phyloP scores from a whole-genome alignment of 2,113 vertebrate species.

The Scomber scombrus region DNA sequence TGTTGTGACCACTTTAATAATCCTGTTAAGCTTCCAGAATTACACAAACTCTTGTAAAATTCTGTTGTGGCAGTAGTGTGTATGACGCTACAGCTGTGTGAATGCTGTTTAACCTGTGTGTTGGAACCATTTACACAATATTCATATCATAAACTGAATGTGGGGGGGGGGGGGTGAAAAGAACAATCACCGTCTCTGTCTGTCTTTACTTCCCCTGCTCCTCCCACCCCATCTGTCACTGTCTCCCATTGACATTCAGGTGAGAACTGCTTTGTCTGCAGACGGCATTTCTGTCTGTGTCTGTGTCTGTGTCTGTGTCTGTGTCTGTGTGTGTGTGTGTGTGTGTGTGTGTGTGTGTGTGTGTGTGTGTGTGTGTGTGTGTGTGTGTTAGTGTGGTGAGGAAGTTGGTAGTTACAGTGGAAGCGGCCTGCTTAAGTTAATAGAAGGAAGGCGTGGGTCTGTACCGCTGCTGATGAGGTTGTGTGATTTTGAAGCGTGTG shows the following conservation, averaged over 20 bases:
- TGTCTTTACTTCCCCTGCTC: slow-evolving; percentile 39
- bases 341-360: slow-evolving; percentile 20
- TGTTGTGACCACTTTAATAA: not conserved
- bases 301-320: slow-evolving; percentile 28
- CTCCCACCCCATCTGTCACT: slow-evolving; percentile 59
- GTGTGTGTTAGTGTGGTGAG: not conserved
- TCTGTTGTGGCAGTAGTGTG: not conserved
- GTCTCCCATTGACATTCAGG: slow-evolving; percentile 62
- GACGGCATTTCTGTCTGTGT: not conserved
- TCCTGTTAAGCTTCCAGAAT: not conserved
- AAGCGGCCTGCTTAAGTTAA: slow-evolving; percentile 24
- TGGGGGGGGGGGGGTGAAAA: not conserved
- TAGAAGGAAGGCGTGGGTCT: slow-evolving; percentile 25
- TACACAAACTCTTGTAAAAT: slow-evolving; percentile 28
- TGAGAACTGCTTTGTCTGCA: slow-evolving; percentile 55
- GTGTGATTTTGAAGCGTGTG: slow-evolving; percentile 20
- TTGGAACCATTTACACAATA: not conserved
- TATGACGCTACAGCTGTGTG: not conserved
- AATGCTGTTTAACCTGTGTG: not conserved
- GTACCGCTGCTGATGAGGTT: slow-evolving; percentile 37
- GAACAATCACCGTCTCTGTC: slow-evolving; percentile 25
- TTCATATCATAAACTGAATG: slow-evolving; percentile 12
- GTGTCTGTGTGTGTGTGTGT: slow-evolving; percentile 23
- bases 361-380: slow-evolving; percentile 5
- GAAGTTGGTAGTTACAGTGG: slow-evolving; percentile 2